Base-by-base conservation (phyloP, 1,140 invertebrate genomes). In the Apis dorsata region DNA sequence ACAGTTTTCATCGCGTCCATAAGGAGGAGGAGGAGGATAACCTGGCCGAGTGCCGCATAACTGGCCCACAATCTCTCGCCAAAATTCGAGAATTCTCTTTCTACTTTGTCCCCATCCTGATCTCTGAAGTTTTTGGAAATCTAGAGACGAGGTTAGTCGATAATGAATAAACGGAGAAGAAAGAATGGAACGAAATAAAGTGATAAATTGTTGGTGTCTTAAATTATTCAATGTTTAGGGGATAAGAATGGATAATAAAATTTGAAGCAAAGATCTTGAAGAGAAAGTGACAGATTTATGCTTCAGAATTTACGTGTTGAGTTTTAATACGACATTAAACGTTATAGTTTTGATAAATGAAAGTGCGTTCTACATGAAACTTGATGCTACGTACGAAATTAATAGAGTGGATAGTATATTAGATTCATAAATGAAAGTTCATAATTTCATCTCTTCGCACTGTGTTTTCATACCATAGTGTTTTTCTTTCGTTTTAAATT, bases 51-150 rank as follows among this genome's bases (percentile, higher is more conserved):
- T 79, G 86, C 87, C 80, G 78, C 44, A 60, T 72, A 85, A 79
- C 78, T 89, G 66, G 84, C 69, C 85, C 79, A 90, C 87, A 91
- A 86, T 73, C 87, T 85, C 91, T 85, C 84, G 84, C 84, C 85
- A 81, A 68, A 53, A 19, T 49, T 71, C 74, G 57, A 86, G 74
- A 86, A 79, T 70, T 66, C 75, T 77, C 77, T 17, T 70, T 44
- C 34, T 44, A 7, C 34, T 44, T 34, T 34, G 5, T 1, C 34
- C 19, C 17, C 7, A 9, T n/a, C 17, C 28, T 21, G 19, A 19
- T 34, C 28, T 57, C 72, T 49, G 17, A 44, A 57, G 7, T 74
- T 60, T 53, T 3, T 65, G 1, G 2, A 4, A 44, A 44, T 44
- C 34, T 19, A 19, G 1, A 9, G 59, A 60, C 34, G 34, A 44